Conservation (phyloP, 1,140 invertebrate species). For the Saxidomus purpurata region DNA sequence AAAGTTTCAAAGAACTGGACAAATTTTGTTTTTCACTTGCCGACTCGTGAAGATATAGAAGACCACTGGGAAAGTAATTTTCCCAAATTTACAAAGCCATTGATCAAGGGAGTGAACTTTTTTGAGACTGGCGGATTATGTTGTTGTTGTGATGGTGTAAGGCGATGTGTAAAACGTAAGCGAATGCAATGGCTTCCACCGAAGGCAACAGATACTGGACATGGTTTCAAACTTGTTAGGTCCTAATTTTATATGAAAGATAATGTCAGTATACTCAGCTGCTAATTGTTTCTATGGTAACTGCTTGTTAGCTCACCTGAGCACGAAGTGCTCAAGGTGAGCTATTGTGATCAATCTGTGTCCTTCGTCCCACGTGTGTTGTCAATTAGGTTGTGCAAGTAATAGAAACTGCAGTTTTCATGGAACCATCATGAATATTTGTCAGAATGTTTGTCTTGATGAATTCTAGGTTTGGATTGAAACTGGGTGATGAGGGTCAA, state of each 20-base stretch:
- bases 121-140: slow-evolving; percentile 73
- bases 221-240: slow-evolving; percentile 84
- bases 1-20: slow-evolving; percentile 81
- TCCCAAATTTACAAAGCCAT: slow-evolving; percentile 78
- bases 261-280: too few relatives aligned
- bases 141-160: slow-evolving; percentile 80
- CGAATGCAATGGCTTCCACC: slow-evolving; percentile 84
- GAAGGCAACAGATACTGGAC: slow-evolving; percentile 84
- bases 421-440: too few relatives aligned
- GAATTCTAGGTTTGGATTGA: too few relatives aligned
- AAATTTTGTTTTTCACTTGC: slow-evolving; percentile 84
- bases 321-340: too few relatives aligned
- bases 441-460: too few relatives aligned
- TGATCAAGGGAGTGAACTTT: slow-evolving; percentile 81
- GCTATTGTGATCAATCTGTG: too few relatives aligned
- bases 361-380: too few relatives aligned
- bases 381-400: too few relatives aligned
- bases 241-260: slow-evolving; percentile 64
- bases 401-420: too few relatives aligned
- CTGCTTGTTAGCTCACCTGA: too few relatives aligned
- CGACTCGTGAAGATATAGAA: slow-evolving; percentile 81
- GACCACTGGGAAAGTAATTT: slow-evolving; percentile 84
- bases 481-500: too few relatives aligned
- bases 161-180: slow-evolving; percentile 81
- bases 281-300: too few relatives aligned